Base-by-base conservation (phyloP, 2,888 invertebrate species). In the Coenonympha arcania region DNA sequence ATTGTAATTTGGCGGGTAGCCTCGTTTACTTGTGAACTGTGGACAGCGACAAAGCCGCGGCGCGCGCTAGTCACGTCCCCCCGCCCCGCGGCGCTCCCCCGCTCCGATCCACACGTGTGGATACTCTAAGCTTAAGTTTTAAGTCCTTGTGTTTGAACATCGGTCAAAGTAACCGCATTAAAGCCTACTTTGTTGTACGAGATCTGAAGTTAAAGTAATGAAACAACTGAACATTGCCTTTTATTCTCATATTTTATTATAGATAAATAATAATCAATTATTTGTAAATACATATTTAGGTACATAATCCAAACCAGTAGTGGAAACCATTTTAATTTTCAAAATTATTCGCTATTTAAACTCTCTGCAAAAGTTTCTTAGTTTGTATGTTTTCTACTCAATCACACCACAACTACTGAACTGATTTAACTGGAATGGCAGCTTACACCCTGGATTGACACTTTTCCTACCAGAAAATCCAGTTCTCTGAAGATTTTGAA, bases 141-240 rank as follows among this genome's bases (percentile, higher is more conserved):
- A 8, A 22, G 22, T 22, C 8, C 13, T 13, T 39, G 15, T 39
- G 24, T 37, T 22, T 22, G 6, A 34, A 36, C 6, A 13, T 22
- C 15, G 28, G 24, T 19, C 30, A 19, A 22, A 26, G 8, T 13
- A 26, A 26, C 40, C 11, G 36, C n/a, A 19, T 30, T 30, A 24
- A 15, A 28, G 26, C 40, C 33, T 28, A 22, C 19, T 48, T 41
- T 45, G 51, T 51, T 51, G 44, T 54, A 48, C 37, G 37, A 54
- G 54, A 54, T 52, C 54, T 54, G 52, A 54, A 45, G 36, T 41
- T 30, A n/a, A 37, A 54, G 42, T 41, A 30, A 51, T 45, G 42
- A 49, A n/a, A 52, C 49, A 42, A 54, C 36, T 15, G 16, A 37
- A 20, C n/a, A 45, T 41, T 8, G 19, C 31, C 28, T 41, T 28